Evolutionary conservation across 1,140 invertebrate genomes (phyloP).

Genomic region (Zaprionus capensis): DNA sequence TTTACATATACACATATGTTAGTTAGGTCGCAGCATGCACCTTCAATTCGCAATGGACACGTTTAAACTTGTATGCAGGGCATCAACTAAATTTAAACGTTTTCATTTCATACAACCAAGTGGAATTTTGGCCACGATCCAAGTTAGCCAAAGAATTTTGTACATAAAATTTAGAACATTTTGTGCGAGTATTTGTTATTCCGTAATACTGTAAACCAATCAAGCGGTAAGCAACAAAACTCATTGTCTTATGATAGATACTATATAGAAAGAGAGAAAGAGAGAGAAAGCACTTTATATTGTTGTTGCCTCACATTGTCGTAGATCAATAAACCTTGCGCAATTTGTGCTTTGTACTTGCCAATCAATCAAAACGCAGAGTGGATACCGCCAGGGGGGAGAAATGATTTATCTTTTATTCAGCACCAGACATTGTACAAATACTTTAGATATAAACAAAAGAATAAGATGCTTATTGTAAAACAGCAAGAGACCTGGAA

Average conservation of each 20-base stretch:
- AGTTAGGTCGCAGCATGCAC: constrained; percentile 12
- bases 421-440: not conserved
- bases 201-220: constrained; percentile 47
- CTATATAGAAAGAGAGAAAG: not conserved
- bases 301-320: constrained; percentile 13
- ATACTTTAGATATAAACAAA: not conserved
- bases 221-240: constrained; percentile 16
- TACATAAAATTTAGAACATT: constrained; percentile 60
- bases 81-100: constrained; percentile 50
- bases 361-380: not conserved
- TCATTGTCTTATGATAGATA: constrained; percentile 28
- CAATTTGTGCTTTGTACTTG: not conserved
- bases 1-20: not conserved
- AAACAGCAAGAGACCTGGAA: not conserved
- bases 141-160: constrained; percentile 69
- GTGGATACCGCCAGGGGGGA: not conserved
- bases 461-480: not conserved
- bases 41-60: constrained; percentile 18
- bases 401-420: not conserved
- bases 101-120: constrained; percentile 47
- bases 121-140: constrained; percentile 72
- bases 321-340: constrained; percentile 33
- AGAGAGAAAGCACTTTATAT: not conserved
- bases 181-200: constrained; percentile 39
- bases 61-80: constrained; percentile 34